A percentile compares a stretch with the other conserved stretches of the same genome.
Evolutionary conservation across 2,888 invertebrate genomes (phyloP).

Genomic region (Netelia virgata): DNA sequence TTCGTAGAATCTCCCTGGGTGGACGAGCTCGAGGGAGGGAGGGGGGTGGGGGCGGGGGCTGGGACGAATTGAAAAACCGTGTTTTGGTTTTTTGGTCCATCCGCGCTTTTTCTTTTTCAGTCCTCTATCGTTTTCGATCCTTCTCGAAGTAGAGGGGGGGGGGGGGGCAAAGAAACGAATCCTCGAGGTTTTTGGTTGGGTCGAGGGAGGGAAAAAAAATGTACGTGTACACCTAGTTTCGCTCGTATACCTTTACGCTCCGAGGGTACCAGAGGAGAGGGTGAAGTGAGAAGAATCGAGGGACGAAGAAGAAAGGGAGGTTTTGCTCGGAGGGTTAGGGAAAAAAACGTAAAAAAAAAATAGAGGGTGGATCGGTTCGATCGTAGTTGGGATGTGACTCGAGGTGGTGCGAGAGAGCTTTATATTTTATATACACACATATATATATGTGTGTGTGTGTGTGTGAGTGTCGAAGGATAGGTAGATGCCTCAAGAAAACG

Average conservation of each 20-base stretch:
- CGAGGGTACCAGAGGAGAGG: slow-evolving; percentile 18
- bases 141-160: too few relatives aligned
- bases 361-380: slow-evolving; percentile 73
- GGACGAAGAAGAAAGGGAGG: slow-evolving; percentile 1
- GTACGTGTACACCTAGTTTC: slow-evolving; percentile 10
- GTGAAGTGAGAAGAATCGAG: not conserved
- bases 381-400: slow-evolving; percentile 73
- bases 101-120: not conserved
- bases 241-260: not conserved
- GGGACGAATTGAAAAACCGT: slow-evolving; percentile 76
- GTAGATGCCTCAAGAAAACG: slow-evolving; percentile 30
- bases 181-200: not conserved
- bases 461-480: slow-evolving; percentile 23
- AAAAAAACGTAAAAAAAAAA: slow-evolving; percentile 74
- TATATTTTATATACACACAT: not conserved
- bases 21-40: not conserved
- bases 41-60: not conserved
- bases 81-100: slow-evolving; percentile 65
- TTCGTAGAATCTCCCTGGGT: slow-evolving; percentile 8
- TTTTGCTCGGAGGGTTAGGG: slow-evolving; percentile 52
- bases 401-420: not conserved
- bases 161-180: slow-evolving; percentile 7
- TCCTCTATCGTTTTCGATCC: slow-evolving; percentile 2
- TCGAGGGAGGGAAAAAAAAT: slow-evolving; percentile 33
- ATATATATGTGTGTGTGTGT: slow-evolving; percentile 12